phyloP scores from a whole-genome alignment of 2,797 vertebrate species.

The Platyrinchus mystaceus region DNA sequence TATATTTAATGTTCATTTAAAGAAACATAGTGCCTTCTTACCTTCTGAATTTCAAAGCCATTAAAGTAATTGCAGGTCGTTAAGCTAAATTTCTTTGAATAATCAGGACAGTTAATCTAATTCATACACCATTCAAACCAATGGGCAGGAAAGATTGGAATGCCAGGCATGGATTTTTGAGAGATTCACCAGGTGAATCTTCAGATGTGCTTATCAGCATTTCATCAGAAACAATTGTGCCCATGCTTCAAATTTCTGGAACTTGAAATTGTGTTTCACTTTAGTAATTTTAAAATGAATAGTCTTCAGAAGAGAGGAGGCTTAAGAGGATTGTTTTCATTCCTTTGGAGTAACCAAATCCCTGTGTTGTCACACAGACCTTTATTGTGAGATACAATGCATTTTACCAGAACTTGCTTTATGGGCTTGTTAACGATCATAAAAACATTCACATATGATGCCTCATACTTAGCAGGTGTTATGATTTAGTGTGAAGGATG shows the following conservation, averaged over 20 bases:
- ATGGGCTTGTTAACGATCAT: neutral
- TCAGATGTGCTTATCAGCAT: neutral
- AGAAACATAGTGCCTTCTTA: slow-evolving; percentile 72
- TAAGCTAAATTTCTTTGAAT: slow-evolving; percentile 75
- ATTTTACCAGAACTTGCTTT: neutral
- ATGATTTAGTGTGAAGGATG: neutral
- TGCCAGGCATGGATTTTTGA: neutral
- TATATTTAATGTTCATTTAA: slow-evolving; percentile 77
- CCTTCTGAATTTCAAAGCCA: slow-evolving; percentile 73
- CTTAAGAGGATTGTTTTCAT: neutral
- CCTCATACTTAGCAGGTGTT: neutral
- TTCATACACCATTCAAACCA: slow-evolving; percentile 53
- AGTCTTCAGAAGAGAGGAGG: neutral
- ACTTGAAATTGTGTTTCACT: neutral
- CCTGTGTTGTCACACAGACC: neutral
- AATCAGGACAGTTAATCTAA: slow-evolving; percentile 72
- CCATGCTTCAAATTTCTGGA: neutral
- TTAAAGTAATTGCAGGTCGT: slow-evolving; percentile 76
- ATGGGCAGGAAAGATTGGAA: neutral
- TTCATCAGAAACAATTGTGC: neutral
- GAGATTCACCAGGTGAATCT: neutral
- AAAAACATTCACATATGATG: neutral
- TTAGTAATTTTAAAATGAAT: neutral
- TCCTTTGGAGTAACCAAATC: neutral
- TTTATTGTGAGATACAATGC: neutral